phyloP scores from a whole-genome alignment of 2,113 vertebrate species.

The Semicossyphus pulcher region DNA sequence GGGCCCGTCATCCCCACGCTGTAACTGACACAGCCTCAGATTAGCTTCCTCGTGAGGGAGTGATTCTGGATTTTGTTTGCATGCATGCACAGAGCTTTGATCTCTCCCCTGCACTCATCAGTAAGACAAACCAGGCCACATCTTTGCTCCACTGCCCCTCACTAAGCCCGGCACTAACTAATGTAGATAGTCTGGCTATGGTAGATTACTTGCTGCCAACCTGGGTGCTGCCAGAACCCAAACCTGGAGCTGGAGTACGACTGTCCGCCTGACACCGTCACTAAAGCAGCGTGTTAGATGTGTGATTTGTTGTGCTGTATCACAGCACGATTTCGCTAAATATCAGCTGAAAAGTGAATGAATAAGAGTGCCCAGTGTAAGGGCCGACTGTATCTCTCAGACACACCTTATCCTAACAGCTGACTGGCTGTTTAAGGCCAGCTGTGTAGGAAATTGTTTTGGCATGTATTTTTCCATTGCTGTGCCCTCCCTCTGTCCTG shows the following conservation, averaged over 20 bases:
- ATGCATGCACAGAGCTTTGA: slow-evolving; percentile 21
- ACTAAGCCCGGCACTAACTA: slow-evolving; percentile 39
- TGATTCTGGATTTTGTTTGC: slow-evolving; percentile 32
- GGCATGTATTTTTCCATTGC: slow-evolving; percentile 54
- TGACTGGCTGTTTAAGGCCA: slow-evolving; percentile 51
- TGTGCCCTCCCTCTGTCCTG: slow-evolving; percentile 63
- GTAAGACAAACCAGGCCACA: slow-evolving; percentile 32
- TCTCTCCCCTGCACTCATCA: slow-evolving; percentile 24
- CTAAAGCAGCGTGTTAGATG: slow-evolving; percentile 12
- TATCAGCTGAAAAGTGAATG: slow-evolving; percentile 1
- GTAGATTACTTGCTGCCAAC: slow-evolving; percentile 62
- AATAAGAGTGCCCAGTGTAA: background rate
- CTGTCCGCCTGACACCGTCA: slow-evolving; percentile 15
- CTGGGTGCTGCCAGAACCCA: slow-evolving; percentile 40
- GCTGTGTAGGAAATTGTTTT: slow-evolving; percentile 61
- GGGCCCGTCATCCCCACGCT: slow-evolving; percentile 9
- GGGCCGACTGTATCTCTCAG: slow-evolving; percentile 13
- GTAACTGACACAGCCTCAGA: background rate
- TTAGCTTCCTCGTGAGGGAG: slow-evolving; percentile 24
- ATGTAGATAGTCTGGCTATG: slow-evolving; percentile 62
- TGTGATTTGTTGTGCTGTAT: slow-evolving; percentile 10
- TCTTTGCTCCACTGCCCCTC: slow-evolving; percentile 33
- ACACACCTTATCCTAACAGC: slow-evolving; percentile 39
- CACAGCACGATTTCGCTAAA: slow-evolving; percentile 11
- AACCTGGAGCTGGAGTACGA: slow-evolving; percentile 18